A percentile compares a stretch with the other conserved stretches of the same genome.
Evolutionary conservation across 2,888 invertebrate genomes (phyloP).

Genomic region (Microctonus hyperodae): DNA sequence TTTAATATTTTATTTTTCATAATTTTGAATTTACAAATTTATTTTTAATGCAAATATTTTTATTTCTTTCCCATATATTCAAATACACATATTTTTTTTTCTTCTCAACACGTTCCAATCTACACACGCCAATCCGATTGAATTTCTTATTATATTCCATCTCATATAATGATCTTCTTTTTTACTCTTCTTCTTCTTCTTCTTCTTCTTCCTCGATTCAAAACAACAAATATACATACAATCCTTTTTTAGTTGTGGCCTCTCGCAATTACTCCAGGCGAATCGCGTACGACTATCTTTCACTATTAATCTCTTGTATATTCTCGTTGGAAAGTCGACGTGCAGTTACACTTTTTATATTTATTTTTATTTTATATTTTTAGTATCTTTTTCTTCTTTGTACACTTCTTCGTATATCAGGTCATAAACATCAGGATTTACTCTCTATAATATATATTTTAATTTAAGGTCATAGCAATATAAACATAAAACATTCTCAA

Average conservation of each 20-base stretch:
- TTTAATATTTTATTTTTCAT: constrained; percentile 17
- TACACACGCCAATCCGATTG: neutral
- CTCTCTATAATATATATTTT: constrained; percentile 33
- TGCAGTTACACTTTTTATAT: constrained; percentile 16
- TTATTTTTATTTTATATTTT: neutral
- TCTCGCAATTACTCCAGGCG: neutral
- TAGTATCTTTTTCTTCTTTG: constrained; percentile 18
- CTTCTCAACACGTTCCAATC: no score
- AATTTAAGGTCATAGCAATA: neutral
- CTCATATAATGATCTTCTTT: neutral
- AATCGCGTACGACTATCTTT: constrained; percentile 29
- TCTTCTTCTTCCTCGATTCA: no score
- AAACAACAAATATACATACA: neutral
- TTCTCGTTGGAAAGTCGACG: constrained; percentile 6
- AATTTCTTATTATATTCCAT: neutral
- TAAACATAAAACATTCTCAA: neutral
- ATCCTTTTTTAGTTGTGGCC: neutral
- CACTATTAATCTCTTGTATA: constrained; percentile 31
- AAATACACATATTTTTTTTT: no score
- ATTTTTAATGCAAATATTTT: no score
- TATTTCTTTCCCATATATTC: no score
- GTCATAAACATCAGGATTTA: constrained; percentile 44
- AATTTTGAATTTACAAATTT: constrained; percentile 36
- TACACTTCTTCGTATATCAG: constrained; percentile 28
- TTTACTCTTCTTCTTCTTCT: neutral